Conservation (phyloP, 2,797 vertebrate species). For the Crax fasciolata region DNA sequence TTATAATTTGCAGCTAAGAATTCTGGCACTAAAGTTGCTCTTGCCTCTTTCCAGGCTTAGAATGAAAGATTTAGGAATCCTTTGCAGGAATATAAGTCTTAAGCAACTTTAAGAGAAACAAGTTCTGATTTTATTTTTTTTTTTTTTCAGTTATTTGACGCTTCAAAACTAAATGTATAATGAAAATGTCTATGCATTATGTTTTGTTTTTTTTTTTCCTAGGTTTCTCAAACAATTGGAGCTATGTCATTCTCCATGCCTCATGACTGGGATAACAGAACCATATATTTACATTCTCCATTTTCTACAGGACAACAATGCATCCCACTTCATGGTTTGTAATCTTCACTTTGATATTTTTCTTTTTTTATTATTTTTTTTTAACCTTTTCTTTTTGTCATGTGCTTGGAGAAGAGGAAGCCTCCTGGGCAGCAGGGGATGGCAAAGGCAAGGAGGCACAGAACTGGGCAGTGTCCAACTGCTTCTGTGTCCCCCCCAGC, state of each 20-base stretch:
- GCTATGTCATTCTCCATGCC: conserved; percentile 67
- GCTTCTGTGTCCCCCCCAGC: background rate
- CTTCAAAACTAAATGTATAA: background rate
- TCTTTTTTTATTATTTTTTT: background rate
- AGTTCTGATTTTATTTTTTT: background rate
- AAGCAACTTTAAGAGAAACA: background rate
- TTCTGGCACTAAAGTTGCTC: background rate
- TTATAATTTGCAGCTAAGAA: background rate
- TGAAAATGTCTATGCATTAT: background rate
- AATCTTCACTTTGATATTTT: background rate
- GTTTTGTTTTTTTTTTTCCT: conserved; percentile 13
- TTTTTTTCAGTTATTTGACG: background rate
- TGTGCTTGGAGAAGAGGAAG: background rate
- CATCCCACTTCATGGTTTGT: conserved; percentile 71
- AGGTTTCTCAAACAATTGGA: conserved; percentile 86
- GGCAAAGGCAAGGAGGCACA: background rate
- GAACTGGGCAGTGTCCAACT: fast-evolving
- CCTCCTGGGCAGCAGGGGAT: background rate
- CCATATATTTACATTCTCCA: conserved; percentile 48
- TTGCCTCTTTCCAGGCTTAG: background rate
- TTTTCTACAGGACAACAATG: conserved; percentile 53
- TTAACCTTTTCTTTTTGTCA: background rate
- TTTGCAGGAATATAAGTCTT: background rate
- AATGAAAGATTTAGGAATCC: background rate
- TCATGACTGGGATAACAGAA: conserved; percentile 56